phyloP scores from a whole-genome alignment of 1,140 invertebrate species.

The Tenebrio molitor region DNA sequence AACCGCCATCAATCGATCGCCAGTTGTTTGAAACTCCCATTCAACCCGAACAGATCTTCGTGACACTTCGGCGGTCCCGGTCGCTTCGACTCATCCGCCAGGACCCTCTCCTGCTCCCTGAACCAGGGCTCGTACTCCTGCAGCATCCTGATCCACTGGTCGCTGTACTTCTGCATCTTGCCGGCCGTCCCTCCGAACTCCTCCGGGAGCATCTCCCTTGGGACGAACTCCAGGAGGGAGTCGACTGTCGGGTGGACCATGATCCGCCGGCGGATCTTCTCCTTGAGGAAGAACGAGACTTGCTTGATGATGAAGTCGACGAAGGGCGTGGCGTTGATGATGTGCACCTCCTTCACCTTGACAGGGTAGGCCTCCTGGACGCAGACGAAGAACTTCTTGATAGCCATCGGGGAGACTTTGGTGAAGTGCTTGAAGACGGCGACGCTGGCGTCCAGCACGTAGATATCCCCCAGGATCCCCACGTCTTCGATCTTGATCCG shows the following conservation, averaged over 20 bases:
- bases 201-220: conserved; percentile 56
- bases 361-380: conserved; percentile 85
- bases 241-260: conserved; percentile 72
- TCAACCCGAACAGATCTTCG: conserved; percentile 83
- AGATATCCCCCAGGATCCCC: conserved; percentile 85
- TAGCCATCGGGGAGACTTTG: conserved; percentile 78
- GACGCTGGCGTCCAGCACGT: conserved; percentile 80
- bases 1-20: conserved; percentile 74
- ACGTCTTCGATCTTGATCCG: conserved; percentile 77
- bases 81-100: conserved; percentile 79
- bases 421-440: conserved; percentile 79
- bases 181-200: conserved; percentile 58
- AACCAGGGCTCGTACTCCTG: conserved; percentile 81
- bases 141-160: conserved; percentile 79
- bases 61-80: conserved; percentile 83
- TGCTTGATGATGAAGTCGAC: conserved; percentile 85
- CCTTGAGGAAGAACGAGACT: conserved; percentile 84
- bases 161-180: conserved; percentile 57
- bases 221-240: conserved; percentile 54
- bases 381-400: conserved; percentile 84
- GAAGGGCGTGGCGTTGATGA: conserved; percentile 82
- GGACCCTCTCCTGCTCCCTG: conserved; percentile 77
- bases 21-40: conserved; percentile 83
- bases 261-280: conserved; percentile 85
- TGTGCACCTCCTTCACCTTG: conserved; percentile 84